Conservation (phyloP, 2,888 invertebrate species). For the Microctonus aethiopoides region DNA sequence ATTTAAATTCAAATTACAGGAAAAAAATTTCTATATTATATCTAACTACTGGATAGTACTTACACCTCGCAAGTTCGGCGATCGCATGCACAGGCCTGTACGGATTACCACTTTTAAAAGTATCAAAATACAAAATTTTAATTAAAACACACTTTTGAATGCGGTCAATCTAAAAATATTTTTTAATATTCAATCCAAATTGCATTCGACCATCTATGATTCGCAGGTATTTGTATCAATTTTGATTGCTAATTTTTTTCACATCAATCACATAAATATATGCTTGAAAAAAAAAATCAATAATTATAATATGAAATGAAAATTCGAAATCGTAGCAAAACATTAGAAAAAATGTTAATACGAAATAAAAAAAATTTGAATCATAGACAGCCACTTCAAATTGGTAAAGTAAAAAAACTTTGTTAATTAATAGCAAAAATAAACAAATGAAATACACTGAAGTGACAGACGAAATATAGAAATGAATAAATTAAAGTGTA, state of each 20-base stretch:
- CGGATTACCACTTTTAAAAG: slow-evolving; percentile 60
- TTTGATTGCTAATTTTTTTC: no score
- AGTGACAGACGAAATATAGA: neutral
- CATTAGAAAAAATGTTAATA: neutral
- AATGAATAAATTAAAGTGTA: neutral
- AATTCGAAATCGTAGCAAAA: neutral
- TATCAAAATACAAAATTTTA: slow-evolving; percentile 53
- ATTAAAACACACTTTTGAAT: slow-evolving; percentile 25
- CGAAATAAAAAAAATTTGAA: slow-evolving; percentile 10
- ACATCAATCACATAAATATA: neutral
- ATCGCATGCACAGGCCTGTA: slow-evolving; percentile 88
- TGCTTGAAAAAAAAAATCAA: neutral
- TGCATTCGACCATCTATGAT: slow-evolving; percentile 24
- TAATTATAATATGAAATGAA: no score
- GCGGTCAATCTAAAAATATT: slow-evolving; percentile 18
- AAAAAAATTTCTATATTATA: slow-evolving; percentile 37
- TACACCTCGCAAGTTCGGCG: slow-evolving; percentile 90
- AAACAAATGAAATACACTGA: neutral
- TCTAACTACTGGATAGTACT: slow-evolving; percentile 71
- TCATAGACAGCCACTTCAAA: slow-evolving; percentile 25
- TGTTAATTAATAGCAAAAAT: neutral
- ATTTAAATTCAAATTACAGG: slow-evolving; percentile 22
- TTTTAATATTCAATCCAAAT: neutral
- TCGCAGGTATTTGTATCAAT: slow-evolving; percentile 21
- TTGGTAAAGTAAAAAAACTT: slow-evolving; percentile 3